Conservation (phyloP, 2,888 invertebrate species). For the Noctua pronuba region DNA sequence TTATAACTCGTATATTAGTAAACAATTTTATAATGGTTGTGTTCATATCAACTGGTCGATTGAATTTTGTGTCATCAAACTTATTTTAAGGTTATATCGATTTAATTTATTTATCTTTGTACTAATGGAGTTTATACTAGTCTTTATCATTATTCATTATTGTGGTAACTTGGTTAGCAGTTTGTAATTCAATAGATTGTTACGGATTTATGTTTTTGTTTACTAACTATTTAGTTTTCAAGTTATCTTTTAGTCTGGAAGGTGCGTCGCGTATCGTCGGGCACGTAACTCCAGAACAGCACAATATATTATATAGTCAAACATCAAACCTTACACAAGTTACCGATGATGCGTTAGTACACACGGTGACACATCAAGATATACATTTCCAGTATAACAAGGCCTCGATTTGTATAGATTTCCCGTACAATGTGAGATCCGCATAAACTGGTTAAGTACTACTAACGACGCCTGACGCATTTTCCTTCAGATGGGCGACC, state of each 20-base stretch:
- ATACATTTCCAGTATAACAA: no score
- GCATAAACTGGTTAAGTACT: no score
- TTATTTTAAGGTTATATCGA: constrained; percentile 33
- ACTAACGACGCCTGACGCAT: background rate
- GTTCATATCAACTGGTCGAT: constrained; percentile 72
- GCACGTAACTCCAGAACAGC: background rate
- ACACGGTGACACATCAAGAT: no score
- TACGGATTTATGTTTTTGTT: background rate
- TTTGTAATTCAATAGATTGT: constrained; percentile 1
- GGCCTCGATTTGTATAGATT: no score
- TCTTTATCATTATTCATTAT: constrained; percentile 7
- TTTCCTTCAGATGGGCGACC: background rate
- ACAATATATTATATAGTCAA: no score
- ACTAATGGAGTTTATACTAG: constrained; percentile 22
- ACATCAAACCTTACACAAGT: no score
- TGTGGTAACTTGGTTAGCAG: constrained; percentile 4
- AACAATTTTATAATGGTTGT: constrained; percentile 76
- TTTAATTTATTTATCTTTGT: constrained; percentile 41
- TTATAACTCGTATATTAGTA: constrained; percentile 39
- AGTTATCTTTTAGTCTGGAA: background rate
- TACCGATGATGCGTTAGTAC: no score
- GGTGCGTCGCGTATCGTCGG: background rate
- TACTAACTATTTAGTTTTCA: background rate
- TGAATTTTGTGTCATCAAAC: constrained; percentile 37
- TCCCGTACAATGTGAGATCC: no score